Conservation (phyloP, 2,113 vertebrate genomes). For the Caretta caretta region DNA sequence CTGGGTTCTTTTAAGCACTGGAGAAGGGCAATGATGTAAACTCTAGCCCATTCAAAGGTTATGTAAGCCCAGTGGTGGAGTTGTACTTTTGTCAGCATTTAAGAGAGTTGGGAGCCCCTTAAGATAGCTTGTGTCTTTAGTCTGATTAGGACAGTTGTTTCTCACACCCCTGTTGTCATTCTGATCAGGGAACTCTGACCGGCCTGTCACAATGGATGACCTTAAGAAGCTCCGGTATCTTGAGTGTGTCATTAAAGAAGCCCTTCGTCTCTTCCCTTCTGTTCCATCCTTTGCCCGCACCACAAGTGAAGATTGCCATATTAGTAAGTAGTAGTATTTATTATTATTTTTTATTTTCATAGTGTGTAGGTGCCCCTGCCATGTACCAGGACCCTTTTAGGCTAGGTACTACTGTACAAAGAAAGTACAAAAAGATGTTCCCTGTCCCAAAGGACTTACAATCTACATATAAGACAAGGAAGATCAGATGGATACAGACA, state of each 20-base stretch:
- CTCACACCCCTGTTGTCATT: not conserved
- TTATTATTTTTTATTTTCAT: not conserved
- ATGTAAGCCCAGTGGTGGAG: not conserved
- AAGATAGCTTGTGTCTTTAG: not conserved
- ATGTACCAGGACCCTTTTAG: not conserved
- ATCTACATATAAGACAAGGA: not conserved
- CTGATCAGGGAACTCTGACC: slow-evolving; percentile 82
- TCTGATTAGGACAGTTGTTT: not conserved
- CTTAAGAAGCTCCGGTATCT: slow-evolving; percentile 92
- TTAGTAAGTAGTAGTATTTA: slow-evolving; percentile 80
- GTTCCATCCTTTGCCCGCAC: slow-evolving; percentile 92
- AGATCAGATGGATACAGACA: not conserved
- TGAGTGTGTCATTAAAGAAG: slow-evolving; percentile 94
- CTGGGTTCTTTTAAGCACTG: not conserved
- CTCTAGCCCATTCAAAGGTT: not conserved
- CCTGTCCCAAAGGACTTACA: not conserved
- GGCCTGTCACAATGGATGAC: slow-evolving; percentile 82
- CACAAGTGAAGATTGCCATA: slow-evolving; percentile 84
- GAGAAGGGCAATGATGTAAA: not conserved
- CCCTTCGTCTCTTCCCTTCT: slow-evolving; percentile 90
- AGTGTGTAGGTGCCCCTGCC: not conserved
- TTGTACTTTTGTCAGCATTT: not conserved
- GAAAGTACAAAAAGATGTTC: not conserved
- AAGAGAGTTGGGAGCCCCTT: not conserved
- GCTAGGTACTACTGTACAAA: not conserved